A percentile compares a stretch with the other conserved stretches of the same genome.
Evolutionary conservation across 2,113 vertebrate species (phyloP).

Genomic region (Xiphorhynchus elegans): DNA sequence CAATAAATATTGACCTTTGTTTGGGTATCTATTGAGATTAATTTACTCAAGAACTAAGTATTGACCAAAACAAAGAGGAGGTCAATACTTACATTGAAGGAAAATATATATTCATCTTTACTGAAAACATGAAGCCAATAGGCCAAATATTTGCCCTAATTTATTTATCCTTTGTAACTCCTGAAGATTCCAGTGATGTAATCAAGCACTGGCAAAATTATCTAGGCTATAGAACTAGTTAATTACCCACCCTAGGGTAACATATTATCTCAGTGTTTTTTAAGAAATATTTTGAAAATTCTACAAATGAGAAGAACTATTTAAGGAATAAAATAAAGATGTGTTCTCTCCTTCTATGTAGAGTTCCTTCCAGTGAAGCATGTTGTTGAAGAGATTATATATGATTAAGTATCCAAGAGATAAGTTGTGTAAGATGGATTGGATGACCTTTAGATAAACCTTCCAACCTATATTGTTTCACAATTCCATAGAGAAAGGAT

Average conservation of each 20-base stretch:
- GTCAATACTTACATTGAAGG: not conserved
- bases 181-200: not conserved
- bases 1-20: not conserved
- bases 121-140: not conserved
- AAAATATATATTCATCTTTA: not conserved
- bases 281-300: not conserved
- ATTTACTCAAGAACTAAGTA: not conserved
- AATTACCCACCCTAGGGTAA: not conserved
- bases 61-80: constrained; percentile 1
- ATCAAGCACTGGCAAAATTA: not conserved
- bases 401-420: not conserved
- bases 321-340: not conserved
- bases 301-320: not conserved
- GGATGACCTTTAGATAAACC: not conserved
- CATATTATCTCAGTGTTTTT: not conserved
- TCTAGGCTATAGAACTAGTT: not conserved
- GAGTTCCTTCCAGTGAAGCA: not conserved
- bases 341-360: not conserved
- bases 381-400: not conserved
- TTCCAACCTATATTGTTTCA: not conserved
- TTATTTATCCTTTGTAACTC: not conserved
- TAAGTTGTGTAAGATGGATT: not conserved
- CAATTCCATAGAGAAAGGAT: not conserved
- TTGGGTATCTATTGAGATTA: constrained; percentile 10
- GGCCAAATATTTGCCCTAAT: not conserved